Percentiles rank a stretch among this genome's conserved stretches.
Evolutionary conservation across 2,113 vertebrate genomes (phyloP).

Genomic region (Silurus asotus): DNA sequence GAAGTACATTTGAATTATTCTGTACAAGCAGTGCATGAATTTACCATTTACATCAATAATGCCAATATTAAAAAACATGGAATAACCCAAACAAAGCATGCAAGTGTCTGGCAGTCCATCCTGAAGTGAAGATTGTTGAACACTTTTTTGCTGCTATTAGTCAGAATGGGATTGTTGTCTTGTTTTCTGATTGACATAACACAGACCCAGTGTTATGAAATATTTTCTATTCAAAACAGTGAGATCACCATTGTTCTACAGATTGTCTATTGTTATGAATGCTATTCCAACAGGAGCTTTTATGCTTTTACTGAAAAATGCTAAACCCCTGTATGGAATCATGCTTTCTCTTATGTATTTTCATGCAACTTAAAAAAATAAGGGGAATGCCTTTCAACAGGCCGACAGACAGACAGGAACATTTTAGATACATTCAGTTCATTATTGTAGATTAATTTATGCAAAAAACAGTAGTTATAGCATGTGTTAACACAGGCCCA

Average conservation of each 20-base stretch:
- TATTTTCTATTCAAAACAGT: not conserved
- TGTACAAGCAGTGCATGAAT: not conserved
- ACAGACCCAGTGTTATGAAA: not conserved
- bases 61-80: not conserved
- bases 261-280: not conserved
- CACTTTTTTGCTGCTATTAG: not conserved
- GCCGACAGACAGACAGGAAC: too few species aligned
- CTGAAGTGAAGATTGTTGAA: not conserved
- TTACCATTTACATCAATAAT: not conserved
- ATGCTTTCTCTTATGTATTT: too few species aligned
- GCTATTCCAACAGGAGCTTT: too few species aligned
- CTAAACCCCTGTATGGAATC: too few species aligned
- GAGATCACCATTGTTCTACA: not conserved
- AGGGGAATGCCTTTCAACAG: too few species aligned
- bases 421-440: too few species aligned
- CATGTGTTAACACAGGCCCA: not conserved
- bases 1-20: not conserved
- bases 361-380: too few species aligned
- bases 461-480: not conserved
- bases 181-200: not conserved
- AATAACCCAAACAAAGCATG: not conserved
- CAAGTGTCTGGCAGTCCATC: not conserved
- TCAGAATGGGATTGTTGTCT: not conserved
- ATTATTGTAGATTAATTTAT: too few species aligned
- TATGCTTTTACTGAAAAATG: too few species aligned